These are phyloP conservation scores for Sebastes elongatus DNA, from an alignment of 2,797 vertebrate species.

Conservation along the genomic window DNA sequence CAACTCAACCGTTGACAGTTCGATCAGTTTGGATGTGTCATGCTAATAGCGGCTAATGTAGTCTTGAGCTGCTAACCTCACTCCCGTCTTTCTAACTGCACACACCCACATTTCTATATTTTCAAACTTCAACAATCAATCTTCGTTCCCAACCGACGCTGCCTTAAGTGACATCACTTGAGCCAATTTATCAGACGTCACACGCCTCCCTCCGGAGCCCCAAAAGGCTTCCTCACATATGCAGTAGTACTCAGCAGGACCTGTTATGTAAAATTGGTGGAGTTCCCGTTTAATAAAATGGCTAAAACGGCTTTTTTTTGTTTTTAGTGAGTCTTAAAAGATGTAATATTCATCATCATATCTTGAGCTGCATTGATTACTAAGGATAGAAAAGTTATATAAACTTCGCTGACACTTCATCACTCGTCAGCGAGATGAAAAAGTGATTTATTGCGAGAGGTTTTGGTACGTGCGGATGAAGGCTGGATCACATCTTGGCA, in stretches of 20 bases:
- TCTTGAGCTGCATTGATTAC: not conserved
- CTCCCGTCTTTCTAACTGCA: not conserved
- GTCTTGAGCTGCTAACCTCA: not conserved
- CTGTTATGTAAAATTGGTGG: too few species aligned
- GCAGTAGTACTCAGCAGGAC: too few species aligned
- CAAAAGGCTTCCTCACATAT: too few species aligned
- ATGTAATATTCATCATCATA: not conserved
- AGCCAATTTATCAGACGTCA: too few species aligned
- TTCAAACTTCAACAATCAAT: not conserved
- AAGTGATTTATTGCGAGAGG: not conserved
- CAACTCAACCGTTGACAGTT: not conserved
- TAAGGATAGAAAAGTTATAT: not conserved
- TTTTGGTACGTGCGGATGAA: not conserved
- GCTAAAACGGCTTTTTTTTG: not conserved
- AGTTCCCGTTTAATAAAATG: not conserved
- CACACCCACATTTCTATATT: not conserved
- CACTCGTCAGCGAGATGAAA: not conserved
- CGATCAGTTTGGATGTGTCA: fast-evolving
- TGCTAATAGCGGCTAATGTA: not conserved
- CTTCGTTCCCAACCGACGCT: too few species aligned
- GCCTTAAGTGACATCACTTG: too few species aligned
- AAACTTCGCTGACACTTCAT: not conserved
- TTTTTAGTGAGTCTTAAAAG: not conserved
- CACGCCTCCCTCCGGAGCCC: too few species aligned
- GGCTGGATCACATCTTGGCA: not conserved